Base-by-base conservation (phyloP, 2,113 vertebrate species). In the Apistogramma diplotaenia region DNA sequence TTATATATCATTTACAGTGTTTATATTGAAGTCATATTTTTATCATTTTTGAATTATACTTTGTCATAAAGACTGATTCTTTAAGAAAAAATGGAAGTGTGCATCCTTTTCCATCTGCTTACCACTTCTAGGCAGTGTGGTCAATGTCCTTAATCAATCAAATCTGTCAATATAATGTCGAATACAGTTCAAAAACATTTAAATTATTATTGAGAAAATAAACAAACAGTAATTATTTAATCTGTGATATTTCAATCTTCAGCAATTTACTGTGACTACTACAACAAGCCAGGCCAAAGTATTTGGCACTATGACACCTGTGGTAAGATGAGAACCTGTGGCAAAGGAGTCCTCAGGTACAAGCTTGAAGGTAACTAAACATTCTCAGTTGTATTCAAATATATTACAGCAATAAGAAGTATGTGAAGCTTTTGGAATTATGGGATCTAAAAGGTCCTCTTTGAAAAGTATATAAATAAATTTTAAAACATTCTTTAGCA, bases 241-340 rank as follows among this genome's bases (percentile, higher is more conserved):
- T 5, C 16, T 33, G 29, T 35, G 9, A 18, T 37, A 37, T 11
- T 81, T 79, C 73, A 7, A 55, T 49, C 70, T 75, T 11, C 12
- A 97, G 96, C 97, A 8, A 95, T 97, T 23, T 97, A 94, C 87
- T 97, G 97, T 88, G 96, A 97, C 84, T 97, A 96, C 83, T 97
- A 96, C 87, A 97, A 97, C 19, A 85, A 89, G 7, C 85, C 91
- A 23, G 92, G 94, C 4, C 90, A 95, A 60, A 94, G 81, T 57
- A 95, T 84, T 78, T 97, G 97, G 97, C 96, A 96, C 90, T 97
- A 97, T 58, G 92, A 96, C 3, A 89, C 96, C 21, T 97, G 96
- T 80, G 96, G 95, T 19, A 85, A 92, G 6, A 86, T 93, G 55
- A 93, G 92, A 54, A 96, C 94, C 21, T 97, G 96, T 60, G 93